Evolutionary conservation across 2,113 vertebrate species (phyloP).

Genomic region (Syngnathus typhle): DNA sequence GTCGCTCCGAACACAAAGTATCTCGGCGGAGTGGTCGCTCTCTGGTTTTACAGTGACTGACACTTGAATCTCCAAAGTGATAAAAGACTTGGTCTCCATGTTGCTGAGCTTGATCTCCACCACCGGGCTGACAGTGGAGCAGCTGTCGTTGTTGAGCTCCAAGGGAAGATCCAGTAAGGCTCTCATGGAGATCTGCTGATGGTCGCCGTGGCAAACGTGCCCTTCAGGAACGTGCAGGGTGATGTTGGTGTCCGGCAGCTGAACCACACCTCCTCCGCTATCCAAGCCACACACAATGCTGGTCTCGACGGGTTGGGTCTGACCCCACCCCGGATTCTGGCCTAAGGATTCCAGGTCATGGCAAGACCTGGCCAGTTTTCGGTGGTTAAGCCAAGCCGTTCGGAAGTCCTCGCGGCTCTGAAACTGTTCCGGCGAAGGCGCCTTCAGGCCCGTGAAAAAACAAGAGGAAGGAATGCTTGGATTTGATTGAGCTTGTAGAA

Average conservation of each 20-base stretch:
- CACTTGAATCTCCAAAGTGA: slow-evolving; percentile 86
- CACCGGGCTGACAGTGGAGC: slow-evolving; percentile 84
- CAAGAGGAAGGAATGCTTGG: slow-evolving; percentile 61
- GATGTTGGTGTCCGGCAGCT: slow-evolving; percentile 90
- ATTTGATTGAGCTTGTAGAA: slow-evolving; percentile 82
- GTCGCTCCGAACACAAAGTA: slow-evolving; percentile 85
- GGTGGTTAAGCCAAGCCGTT: slow-evolving; percentile 90
- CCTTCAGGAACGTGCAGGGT: slow-evolving; percentile 85
- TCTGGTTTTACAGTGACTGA: slow-evolving; percentile 77
- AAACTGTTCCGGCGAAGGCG: slow-evolving; percentile 90
- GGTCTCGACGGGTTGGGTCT: slow-evolving; percentile 93
- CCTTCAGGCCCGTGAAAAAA: slow-evolving; percentile 83
- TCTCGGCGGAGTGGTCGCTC: slow-evolving; percentile 71
- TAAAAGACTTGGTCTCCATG: slow-evolving; percentile 83
- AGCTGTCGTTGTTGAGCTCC: slow-evolving; percentile 88
- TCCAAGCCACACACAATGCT: slow-evolving; percentile 89
- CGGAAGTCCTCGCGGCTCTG: slow-evolving; percentile 94
- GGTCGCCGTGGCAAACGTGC: slow-evolving; percentile 81
- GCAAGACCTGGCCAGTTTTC: slow-evolving; percentile 91
- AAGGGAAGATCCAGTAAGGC: slow-evolving; percentile 88
- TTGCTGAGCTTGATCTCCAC: slow-evolving; percentile 91
- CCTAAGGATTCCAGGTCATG: slow-evolving; percentile 89
- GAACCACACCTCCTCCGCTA: slow-evolving; percentile 81
- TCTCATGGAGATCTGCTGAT: slow-evolving; percentile 89
- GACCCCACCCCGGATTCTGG: slow-evolving; percentile 94